Evolutionary conservation across 2,113 vertebrate genomes (phyloP), one percentile per base, ranked within the genome.

Genomic region (Dinomys branickii): DNA sequence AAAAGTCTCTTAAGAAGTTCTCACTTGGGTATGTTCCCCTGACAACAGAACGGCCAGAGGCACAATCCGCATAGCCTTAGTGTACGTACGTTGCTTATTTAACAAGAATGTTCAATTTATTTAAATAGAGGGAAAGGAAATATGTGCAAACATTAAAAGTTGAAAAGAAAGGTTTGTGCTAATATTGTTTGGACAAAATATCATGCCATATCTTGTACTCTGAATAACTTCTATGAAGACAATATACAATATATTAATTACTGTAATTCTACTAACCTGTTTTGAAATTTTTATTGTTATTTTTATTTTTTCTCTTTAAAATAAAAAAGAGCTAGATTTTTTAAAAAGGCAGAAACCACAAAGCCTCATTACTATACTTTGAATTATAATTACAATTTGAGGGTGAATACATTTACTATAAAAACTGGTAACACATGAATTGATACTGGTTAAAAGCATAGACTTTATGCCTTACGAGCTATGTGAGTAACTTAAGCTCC

Each of bases 341-440:
- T 50, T 50, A 92, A 22, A 78, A 38, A 50, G 20, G 3, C 0
- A 92, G 33, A 85, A 38, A 71, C 22, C 58, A 67, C 12, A 65
- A 59, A 95, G 69, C 4, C 13, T 26, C 59, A 69, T 88, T 20
- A 88, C 14, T 88, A 92, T 3, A 63, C 65, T 91, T 95, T 19
- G 35, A 96, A 94, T 44, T 93, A 52, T 52, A 80, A 80, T 71
- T 88, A 69, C 5, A 65, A 19, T 63, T 78, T 63, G 77, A 95
- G 30, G 41, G 17, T 78, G 50, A 95, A 96, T 30, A 28, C 11
- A 80, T 71, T 56, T 73, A 52, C 63, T 71, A 86, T 67, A 81
- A 91, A 93, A 52, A 50, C 9, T 71, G 47, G 4, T 38, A 78
- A 73, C 20, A 91, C 30, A 26, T 54, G 54, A 83, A 82, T 26